Conservation (phyloP, 2,113 vertebrate species). For the Craseonycteris thonglongyai region DNA sequence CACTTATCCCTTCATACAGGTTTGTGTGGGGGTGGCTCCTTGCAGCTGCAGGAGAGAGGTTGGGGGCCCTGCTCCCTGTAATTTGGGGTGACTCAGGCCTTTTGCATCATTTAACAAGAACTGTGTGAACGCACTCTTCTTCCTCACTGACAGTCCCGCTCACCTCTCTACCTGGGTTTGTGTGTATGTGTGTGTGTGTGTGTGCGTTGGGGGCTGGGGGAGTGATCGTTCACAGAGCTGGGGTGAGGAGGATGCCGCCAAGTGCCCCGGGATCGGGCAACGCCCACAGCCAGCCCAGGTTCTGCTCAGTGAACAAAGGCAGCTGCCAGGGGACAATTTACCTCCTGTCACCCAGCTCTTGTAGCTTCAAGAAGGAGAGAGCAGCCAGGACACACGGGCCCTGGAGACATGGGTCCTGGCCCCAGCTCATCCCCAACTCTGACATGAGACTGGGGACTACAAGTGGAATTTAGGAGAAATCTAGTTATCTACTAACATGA, state of each 20-base stretch:
- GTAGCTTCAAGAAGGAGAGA: background rate
- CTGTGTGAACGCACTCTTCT: background rate
- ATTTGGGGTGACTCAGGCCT: background rate
- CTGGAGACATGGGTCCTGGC: accelerated
- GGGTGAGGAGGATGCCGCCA: background rate
- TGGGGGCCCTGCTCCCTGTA: accelerated
- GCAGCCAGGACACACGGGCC: accelerated
- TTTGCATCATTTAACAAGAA: conserved; percentile 14
- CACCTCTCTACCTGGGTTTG: background rate
- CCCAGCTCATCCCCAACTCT: background rate
- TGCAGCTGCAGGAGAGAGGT: background rate
- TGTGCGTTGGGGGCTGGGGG: background rate
- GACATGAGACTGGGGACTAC: background rate
- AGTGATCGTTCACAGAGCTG: background rate
- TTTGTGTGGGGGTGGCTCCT: background rate
- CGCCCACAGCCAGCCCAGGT: background rate
- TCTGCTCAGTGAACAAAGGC: background rate
- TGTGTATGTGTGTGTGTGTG: background rate
- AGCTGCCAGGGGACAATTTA: background rate
- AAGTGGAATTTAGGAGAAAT: background rate
- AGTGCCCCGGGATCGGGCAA: background rate
- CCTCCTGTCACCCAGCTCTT: background rate
- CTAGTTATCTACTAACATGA: accelerated
- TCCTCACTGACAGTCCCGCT: background rate
- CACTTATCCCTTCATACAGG: background rate